Evolutionary conservation across 2,888 invertebrate genomes (phyloP), one percentile per base, ranked within the genome.

Genomic region (Campoplex nolae): DNA sequence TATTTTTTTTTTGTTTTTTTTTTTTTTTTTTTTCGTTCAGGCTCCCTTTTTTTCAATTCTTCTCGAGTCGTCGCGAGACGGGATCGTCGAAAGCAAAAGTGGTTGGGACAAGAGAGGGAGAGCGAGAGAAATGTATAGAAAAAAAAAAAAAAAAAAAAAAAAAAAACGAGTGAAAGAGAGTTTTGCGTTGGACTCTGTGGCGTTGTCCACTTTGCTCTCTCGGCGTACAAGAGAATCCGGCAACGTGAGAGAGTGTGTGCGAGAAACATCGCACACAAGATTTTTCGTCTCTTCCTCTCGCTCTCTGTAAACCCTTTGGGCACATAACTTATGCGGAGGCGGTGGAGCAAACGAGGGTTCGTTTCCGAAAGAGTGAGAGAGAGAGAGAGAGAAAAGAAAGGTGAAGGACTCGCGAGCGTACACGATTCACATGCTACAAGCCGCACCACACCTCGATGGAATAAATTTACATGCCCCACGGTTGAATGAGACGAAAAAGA

Each of bases 381-480:
- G 32, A 58, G 74, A 16, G 32, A 71, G 71, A 65, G 76, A 58
- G 70, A 81, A 48, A 78, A 56, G 18, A 48, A 35, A 54, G 38
- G 85, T 42, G 56, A 32, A 68, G 65, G 28, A 32, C 45, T 79
- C 70, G 45, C 51, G 85, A 84, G 84, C 85, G 84, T 82, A 82
- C 75, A 87, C 88, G 91, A 92, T 91, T 89, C 91, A 90, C 89
- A 88, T 87, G 88, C 79, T 88, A 91, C 90, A 89, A 85, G 89
- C 89, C 88, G 90, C 90, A 92, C 91, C 93, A 92, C 93, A 91
- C 93, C 93, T 93, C 91, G 88, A 87, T 88, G 89, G 93, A 93
- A 93, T 93, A 93, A 93, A 93, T 93, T 93, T 93, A 92, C 93
- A 93, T 93, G 91, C 89, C 85, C 89, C 90, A 84, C 88, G 88